These are phyloP conservation scores for Pygmarrhopalites habei DNA, from an alignment of 1,140 invertebrate genomes.

Conservation along the genomic window DNA sequence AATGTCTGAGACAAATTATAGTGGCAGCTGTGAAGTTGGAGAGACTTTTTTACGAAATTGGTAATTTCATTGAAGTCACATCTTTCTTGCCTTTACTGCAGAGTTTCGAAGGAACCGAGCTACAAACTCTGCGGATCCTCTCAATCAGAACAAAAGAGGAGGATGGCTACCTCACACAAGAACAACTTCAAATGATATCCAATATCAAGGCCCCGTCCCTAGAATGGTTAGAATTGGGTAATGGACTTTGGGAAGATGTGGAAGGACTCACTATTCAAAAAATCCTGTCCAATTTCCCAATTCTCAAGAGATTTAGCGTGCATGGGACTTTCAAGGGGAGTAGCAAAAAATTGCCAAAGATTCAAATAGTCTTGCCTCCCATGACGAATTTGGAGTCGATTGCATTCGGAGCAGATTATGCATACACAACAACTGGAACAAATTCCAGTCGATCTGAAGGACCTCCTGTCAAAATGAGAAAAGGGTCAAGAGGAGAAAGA, in stretches of 20 bases:
- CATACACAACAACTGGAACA: slow-evolving; percentile 10
- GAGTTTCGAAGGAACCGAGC: neutral
- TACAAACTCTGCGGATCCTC: neutral
- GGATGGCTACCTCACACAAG: slow-evolving; percentile 9
- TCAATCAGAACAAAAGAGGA: neutral
- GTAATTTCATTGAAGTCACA: neutral
- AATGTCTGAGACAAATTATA: slow-evolving; percentile 5
- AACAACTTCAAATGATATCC: neutral
- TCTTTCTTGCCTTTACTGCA: neutral
- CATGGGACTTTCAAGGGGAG: slow-evolving; percentile 16
- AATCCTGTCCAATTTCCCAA: slow-evolving; percentile 13
- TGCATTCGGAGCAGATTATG: slow-evolving; percentile 16
- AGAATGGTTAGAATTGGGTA: slow-evolving; percentile 19
- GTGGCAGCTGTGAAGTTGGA: neutral
- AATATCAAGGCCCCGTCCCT: neutral
- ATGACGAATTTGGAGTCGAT: slow-evolving; percentile 7
- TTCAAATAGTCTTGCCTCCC: slow-evolving; percentile 2
- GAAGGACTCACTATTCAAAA: neutral
- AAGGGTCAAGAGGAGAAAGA: slow-evolving; percentile 11
- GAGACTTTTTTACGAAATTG: slow-evolving; percentile 9
- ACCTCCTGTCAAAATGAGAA: neutral
- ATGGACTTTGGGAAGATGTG: slow-evolving; percentile 23
- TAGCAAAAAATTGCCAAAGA: neutral
- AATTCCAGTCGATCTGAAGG: too few species aligned
- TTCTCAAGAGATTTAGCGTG: slow-evolving; percentile 5